Evolutionary conservation across 2,797 vertebrate genomes (phyloP).

Genomic region (Rousettus madagascariensis): DNA sequence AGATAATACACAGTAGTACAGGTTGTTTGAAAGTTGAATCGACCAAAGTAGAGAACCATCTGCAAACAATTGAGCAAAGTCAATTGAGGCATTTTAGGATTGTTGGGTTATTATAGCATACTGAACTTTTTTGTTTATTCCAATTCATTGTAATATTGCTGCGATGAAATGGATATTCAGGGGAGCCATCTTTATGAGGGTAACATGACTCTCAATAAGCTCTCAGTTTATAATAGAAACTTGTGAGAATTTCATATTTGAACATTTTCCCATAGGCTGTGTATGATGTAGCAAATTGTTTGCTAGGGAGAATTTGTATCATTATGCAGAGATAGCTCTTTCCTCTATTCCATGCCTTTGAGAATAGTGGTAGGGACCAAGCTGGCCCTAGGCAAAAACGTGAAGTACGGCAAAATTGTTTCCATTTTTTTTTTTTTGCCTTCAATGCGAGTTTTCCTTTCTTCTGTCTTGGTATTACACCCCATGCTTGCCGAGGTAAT

Average conservation of each 20-base stretch:
- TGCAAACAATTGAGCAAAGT: neutral
- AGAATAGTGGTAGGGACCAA: neutral
- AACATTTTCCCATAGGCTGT: neutral
- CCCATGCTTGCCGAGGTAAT: neutral
- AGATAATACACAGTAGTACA: neutral
- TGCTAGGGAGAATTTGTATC: neutral
- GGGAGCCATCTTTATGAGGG: neutral
- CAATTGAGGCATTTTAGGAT: neutral
- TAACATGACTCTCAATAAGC: neutral
- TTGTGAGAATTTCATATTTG: neutral
- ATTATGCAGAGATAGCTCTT: neutral
- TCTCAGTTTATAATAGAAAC: neutral
- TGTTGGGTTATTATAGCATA: neutral
- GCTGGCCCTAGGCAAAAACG: neutral
- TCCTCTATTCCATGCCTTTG: neutral
- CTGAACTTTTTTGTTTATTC: neutral
- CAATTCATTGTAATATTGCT: neutral
- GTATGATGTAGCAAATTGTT: neutral
- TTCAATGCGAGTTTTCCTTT: neutral
- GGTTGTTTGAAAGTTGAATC: neutral
- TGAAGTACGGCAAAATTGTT: neutral
- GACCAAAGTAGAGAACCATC: neutral
- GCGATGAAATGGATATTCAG: neutral
- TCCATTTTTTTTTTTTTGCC: constrained; percentile 16
- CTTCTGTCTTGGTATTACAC: neutral